Conservation (phyloP, 1,140 invertebrate species). For the Bombus pyrosoma region DNA sequence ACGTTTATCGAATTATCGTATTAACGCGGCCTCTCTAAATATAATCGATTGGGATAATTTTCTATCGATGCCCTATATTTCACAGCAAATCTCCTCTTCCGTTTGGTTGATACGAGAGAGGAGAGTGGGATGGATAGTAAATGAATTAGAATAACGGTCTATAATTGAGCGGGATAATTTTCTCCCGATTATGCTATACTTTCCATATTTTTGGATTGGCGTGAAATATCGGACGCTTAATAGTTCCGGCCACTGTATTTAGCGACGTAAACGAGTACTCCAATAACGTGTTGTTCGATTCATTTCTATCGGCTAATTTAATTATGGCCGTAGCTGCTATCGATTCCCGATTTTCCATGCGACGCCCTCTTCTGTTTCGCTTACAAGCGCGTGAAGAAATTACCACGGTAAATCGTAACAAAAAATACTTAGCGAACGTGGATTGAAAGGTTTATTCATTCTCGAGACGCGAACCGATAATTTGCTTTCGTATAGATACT, state of each 20-base stretch:
- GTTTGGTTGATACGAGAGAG: background rate
- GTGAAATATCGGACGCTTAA: slow-evolving; percentile 38
- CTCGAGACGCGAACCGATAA: background rate
- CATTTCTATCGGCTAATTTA: slow-evolving; percentile 35
- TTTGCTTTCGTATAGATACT: background rate
- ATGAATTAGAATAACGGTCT: slow-evolving; percentile 28
- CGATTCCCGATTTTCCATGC: slow-evolving; percentile 20
- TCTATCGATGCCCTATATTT: slow-evolving; percentile 48
- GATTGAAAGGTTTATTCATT: background rate
- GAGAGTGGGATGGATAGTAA: background rate
- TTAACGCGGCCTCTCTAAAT: slow-evolving; percentile 37
- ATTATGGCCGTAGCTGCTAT: slow-evolving; percentile 21
- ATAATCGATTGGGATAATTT: slow-evolving; percentile 65
- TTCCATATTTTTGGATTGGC: slow-evolving; percentile 22
- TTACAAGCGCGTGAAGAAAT: background rate
- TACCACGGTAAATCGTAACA: background rate
- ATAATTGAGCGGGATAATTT: slow-evolving; percentile 32
- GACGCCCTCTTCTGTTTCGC: background rate
- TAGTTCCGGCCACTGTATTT: slow-evolving; percentile 6
- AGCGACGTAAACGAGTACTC: background rate
- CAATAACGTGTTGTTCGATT: slow-evolving; percentile 34
- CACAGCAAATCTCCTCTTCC: too few species aligned
- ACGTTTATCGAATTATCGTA: slow-evolving; percentile 57
- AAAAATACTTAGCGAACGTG: background rate
- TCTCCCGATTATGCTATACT: slow-evolving; percentile 12